Evolutionary conservation across 2,797 vertebrate species (phyloP), one percentile per base, ranked within the genome.

Genomic region (Helicolenus hilgendorfi): DNA sequence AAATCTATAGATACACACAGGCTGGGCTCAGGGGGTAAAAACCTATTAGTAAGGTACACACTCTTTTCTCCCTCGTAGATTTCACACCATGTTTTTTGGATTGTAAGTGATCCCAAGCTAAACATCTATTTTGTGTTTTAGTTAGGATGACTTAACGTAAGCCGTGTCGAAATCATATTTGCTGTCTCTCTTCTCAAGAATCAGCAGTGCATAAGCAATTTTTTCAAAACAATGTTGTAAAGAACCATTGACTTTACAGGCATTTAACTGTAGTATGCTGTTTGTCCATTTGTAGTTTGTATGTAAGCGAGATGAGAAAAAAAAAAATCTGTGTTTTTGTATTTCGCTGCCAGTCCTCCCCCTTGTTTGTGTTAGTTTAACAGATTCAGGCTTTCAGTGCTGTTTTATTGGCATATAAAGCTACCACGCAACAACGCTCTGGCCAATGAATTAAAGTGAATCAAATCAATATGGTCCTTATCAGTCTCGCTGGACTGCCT

Each of bases 401-500:
- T 14, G 45, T 86, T 90, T 73, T 53, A 76, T 87, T 68, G 86
- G 80, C 83, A 80, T 79, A 81, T 58, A 67, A 86, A 93, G 58
- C 49, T 11, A 22, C 60, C 49, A 81, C 35, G 41, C 67, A 3
- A 70, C 75, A 79, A 65, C 5, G 49, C 59, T 74, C 83, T 8
- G 72, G 87, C 77, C 84, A 77, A 70, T 76, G 49, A 92, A 86
- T 92, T 86, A 76, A 27, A 83, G 64, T 85, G 77, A 92, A 87
- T 82, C 63, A 67, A 88, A 93, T 93, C 88, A 88, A 94, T 92
- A 92, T 62, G 77, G 76, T 86, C 49, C 80, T 72, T 87, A 93
- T 94, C 89, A 79, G 87, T 85, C 89, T 92, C 26, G 38, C 85
- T 88, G 77, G 86, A 89, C 85, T 69, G 87, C 68, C 75, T 91